Base-by-base conservation (phyloP, 2,888 invertebrate species). In the Dugesia japonica region DNA sequence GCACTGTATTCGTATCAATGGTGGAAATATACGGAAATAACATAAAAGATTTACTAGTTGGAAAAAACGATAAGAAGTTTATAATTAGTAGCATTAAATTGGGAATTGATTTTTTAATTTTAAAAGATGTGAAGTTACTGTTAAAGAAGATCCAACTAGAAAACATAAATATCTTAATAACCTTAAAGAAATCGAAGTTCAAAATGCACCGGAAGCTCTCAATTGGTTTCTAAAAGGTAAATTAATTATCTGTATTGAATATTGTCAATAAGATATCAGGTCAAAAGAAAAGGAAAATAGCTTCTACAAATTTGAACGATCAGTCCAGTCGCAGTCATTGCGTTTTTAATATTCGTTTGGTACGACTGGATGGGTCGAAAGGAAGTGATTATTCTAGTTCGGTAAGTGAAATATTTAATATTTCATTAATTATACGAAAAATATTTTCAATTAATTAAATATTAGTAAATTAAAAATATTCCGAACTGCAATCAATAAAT, bases 261-360 rank as follows among this genome's bases (percentile, higher is more conserved):
- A n/a, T n/a, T n/a, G n/a, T n/a, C n/a, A n/a, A n/a, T n/a, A n/a
- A n/a, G n/a, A n/a, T n/a, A n/a, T 1, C 79, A 80, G 94, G 94
- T 0, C 90, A 93, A 81, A 90, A 90, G 82, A 87, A 92, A 75
- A 90, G 94, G 82, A 89, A 92, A 72, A 92, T 94, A 86, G 95
- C 93, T 0, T 90, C 92, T 81, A 98, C 98, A 0, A 88, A 89
- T 75, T 86, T 98, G 27, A 98, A 98, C 86, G 89, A 92, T 0
- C 94, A 94, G 84, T 95, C 95, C 0, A 94, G 94, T 84, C 88
- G 98, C 79, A 94, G 94, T 81, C 98, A 98, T 85, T 93, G 94
- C 0, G 91, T 97, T 26, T 97, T 98, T 83, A 95, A 91, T 71
- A 90, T 98, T 79, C 87, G 94, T 78, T 86, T 97, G 75, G 94